Conservation (phyloP, 2,113 vertebrate genomes). For the Callocephalon fimbriatum region DNA sequence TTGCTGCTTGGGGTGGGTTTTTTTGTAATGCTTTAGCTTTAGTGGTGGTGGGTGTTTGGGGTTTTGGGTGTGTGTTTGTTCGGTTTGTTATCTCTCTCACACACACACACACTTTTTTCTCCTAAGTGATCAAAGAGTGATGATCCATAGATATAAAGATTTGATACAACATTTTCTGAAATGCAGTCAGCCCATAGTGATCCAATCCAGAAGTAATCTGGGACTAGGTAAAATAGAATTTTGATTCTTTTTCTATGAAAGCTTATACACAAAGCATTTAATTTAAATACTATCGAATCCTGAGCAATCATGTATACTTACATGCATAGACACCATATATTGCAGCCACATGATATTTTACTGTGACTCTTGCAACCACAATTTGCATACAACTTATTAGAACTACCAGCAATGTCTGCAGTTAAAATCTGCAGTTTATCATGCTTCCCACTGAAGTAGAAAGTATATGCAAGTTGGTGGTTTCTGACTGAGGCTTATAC, state of each 20-base stretch:
- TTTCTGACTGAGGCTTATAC: neutral
- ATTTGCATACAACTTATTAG: neutral
- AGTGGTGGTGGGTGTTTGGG: neutral
- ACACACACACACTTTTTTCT: neutral
- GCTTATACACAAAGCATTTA: neutral
- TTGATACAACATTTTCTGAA: neutral
- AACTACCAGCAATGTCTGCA: neutral
- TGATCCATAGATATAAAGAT: neutral
- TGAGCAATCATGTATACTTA: neutral
- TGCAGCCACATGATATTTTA: neutral
- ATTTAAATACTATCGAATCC: neutral
- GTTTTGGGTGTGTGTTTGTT: no score
- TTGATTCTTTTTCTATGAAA: neutral
- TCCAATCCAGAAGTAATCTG: neutral
- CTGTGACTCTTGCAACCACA: neutral
- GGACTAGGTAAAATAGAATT: neutral
- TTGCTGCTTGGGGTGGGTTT: accelerated
- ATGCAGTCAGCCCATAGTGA: neutral
- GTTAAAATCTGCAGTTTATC: neutral
- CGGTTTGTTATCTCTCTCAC: neutral
- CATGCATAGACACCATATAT: neutral
- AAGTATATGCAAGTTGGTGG: neutral
- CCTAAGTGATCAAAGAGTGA: neutral
- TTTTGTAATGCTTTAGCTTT: neutral
- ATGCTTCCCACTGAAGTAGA: neutral